These are phyloP conservation scores for Eupithecia subumbrata DNA, from an alignment of 2,888 invertebrate species.

Conservation along the genomic window DNA sequence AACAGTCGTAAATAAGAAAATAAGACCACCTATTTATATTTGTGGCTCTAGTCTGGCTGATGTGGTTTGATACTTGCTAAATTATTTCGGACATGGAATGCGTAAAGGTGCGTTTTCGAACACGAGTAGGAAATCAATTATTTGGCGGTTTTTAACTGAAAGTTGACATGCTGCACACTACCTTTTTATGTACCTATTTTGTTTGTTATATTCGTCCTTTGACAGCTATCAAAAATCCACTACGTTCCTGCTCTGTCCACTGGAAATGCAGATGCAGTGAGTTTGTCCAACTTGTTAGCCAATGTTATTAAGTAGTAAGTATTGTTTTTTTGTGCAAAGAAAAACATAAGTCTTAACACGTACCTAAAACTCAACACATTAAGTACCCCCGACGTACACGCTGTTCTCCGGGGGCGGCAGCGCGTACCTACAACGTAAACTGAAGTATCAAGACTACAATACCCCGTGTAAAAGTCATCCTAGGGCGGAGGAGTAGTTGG, in stretches of 20 bases:
- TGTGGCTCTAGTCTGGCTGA: slow-evolving; percentile 52
- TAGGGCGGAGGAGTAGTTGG: slow-evolving; percentile 67
- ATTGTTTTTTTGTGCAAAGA: background rate
- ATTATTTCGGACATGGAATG: background rate
- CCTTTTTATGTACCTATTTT: too few species aligned
- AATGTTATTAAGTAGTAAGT: too few species aligned
- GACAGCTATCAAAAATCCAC: background rate
- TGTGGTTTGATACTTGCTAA: slow-evolving; percentile 57
- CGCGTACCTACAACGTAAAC: background rate
- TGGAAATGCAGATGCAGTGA: background rate
- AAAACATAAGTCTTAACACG: background rate
- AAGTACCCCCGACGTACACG: background rate
- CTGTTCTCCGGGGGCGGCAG: background rate
- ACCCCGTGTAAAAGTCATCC: slow-evolving; percentile 44
- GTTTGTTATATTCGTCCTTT: background rate
- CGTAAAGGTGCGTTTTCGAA: background rate
- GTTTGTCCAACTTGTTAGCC: background rate
- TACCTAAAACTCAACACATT: background rate
- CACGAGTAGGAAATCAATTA: background rate
- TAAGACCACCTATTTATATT: slow-evolving; percentile 78
- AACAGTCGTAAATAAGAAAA: slow-evolving; percentile 79
- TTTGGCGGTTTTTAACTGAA: background rate
- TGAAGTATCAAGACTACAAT: slow-evolving; percentile 55
- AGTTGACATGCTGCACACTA: too few species aligned
- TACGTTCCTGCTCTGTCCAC: background rate